Evolutionary conservation across 2,113 vertebrate genomes (phyloP).

Genomic region (Oncorhynchus nerka): DNA sequence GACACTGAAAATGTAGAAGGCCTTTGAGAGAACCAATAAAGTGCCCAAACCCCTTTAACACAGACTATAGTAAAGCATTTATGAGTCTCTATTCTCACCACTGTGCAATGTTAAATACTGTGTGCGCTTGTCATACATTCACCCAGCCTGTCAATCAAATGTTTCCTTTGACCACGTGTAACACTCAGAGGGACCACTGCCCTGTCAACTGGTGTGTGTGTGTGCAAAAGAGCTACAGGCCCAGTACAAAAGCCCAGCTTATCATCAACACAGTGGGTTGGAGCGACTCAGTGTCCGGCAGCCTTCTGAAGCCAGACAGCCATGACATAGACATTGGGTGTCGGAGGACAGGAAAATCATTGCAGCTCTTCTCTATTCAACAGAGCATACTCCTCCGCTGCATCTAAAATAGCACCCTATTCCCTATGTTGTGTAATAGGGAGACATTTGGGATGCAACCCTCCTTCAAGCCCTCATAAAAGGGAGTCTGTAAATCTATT

Average conservation of each 20-base stretch:
- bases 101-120: too few relatives aligned
- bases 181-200: not conserved
- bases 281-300: not conserved
- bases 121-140: not conserved
- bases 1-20: too few relatives aligned
- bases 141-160: not conserved
- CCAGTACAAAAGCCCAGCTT: not conserved
- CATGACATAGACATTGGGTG: not conserved
- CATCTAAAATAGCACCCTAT: not conserved
- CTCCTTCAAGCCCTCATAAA: not conserved
- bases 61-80: too few relatives aligned
- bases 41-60: too few relatives aligned
- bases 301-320: conserved; percentile 4
- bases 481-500: conserved; percentile 39
- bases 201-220: not conserved
- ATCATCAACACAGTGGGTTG: too few relatives aligned
- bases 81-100: too few relatives aligned
- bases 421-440: conserved; percentile 20
- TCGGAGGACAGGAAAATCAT: not conserved
- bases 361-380: not conserved
- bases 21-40: too few relatives aligned
- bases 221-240: not conserved
- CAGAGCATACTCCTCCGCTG: not conserved
- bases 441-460: too few relatives aligned
- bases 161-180: not conserved